Evolutionary conservation across 2,888 invertebrate genomes (phyloP), one percentile per base, ranked within the genome.

Genomic region (Mantis religiosa): DNA sequence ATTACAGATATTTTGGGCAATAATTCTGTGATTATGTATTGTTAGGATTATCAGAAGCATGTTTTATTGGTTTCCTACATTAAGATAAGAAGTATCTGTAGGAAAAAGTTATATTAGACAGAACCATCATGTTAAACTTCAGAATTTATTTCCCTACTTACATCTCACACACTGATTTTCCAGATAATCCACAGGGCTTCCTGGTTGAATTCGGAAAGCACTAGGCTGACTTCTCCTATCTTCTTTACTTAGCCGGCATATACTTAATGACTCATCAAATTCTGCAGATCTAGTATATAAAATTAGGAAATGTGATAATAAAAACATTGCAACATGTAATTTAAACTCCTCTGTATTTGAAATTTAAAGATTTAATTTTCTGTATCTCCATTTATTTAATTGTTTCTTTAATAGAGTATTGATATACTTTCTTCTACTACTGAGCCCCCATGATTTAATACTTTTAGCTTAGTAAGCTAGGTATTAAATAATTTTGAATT

Each of bases 111-210:
- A 7, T 34, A 34, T 34, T 0, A 34, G 7, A 7, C 34, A 34
- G 34, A 34, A 34, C 7, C 34, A 34, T 4, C 34, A 34, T 34
- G 6, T 34, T 34, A 34, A 41, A 41, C 41, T 12, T 41, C 12
- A 0, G 41, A 41, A 41, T 71, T 1, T 71, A 2, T 71, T 83
- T n/a, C 28, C 6, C 7, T 82, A 91, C 92, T 92, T 91, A 93
- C 94, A 92, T 90, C 93, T 92, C 30, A 94, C 93, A 90, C 94
- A 94, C 91, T 94, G 94, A 91, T 94, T 94, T 91, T 94, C 94
- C 90, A 94, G 92, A 91, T 94, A 94, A 91, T 94, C 94, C 34
- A 94, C 92, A 88, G 92, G 90, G 90, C 93, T 92, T 89, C 92
- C 93, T 14, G 92, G 92, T 34, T 93, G 92, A 34, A 92, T 91